Base-by-base conservation (phyloP, 2,113 vertebrate genomes). In the Forbesichthys papilliferus region DNA sequence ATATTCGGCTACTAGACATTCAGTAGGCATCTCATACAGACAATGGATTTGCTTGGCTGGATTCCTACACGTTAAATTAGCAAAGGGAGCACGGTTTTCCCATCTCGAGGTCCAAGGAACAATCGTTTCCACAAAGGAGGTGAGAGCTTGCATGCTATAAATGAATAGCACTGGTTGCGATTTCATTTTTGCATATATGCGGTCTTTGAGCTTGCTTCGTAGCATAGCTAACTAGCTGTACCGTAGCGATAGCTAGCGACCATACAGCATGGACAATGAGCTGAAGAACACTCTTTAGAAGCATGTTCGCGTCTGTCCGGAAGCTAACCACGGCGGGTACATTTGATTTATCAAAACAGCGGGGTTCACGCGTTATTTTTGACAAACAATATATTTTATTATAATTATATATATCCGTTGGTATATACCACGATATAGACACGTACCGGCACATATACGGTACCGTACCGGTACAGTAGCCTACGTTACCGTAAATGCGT, bases 171-270 rank as follows among this genome's bases (percentile, higher is more conserved):
- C 18, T 51, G 48, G 52, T 51, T 5, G 11, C 52, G 42, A 64
- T 73, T 60, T 71, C 1, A 6, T 53, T 7, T 69, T 61, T 20
- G 51, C 69, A 69, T 76, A 71, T 75, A 66, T 36, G 48, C 67
- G 55, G 46, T 84, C 74, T 87, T 82, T 88, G 78, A 81, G 65
- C 33, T 78, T 36, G 63, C 81, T 27, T 71, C 75, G 84, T 73
- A 71, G 83, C 72, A 63, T 58, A 81, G 88, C 86, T 81, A 68
- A 69, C 61, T 8, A 57, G 9, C 0, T 68, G 69, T 80, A 84
- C 84, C 78, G 54, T n/a, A 62, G 27, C 36, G 27, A 7, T 7
- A 75, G 71, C 76, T 75, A 80, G 65, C 53, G 33, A 57, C 8
- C 51, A 16, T 27, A 18, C 3, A 33, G 27, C 2, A 8, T 33